phyloP scores from a whole-genome alignment of 2,797 vertebrate genomes.

The Toxotes lorentzi region DNA sequence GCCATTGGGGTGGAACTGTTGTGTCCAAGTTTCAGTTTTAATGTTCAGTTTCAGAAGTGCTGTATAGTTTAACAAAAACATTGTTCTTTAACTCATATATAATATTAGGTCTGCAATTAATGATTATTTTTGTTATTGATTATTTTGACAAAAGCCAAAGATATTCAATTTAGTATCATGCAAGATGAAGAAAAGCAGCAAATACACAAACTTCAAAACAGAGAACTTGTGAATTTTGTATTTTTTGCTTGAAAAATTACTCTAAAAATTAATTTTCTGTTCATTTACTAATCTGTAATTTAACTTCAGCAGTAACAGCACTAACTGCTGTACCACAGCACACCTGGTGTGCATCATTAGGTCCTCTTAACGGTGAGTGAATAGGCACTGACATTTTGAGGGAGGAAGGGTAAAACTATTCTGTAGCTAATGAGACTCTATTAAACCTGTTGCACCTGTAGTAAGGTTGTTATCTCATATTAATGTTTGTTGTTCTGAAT shows the following conservation, averaged over 20 bases:
- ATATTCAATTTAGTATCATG: neutral
- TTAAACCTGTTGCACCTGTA: too few relatives aligned
- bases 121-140: neutral
- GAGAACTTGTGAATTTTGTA: rapidly evolving
- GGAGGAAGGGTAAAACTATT: too few relatives aligned
- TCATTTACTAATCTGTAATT: neutral
- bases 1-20: slow-evolving; percentile 16
- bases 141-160: neutral
- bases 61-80: neutral
- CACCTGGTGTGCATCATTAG: too few relatives aligned
- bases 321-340: too few relatives aligned
- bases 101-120: neutral
- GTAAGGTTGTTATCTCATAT: too few relatives aligned
- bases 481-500: too few relatives aligned
- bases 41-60: slow-evolving; percentile 16
- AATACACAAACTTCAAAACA: too few relatives aligned
- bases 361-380: too few relatives aligned
- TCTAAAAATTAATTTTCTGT: too few relatives aligned
- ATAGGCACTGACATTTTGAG: too few relatives aligned
- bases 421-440: too few relatives aligned
- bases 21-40: slow-evolving; percentile 9
- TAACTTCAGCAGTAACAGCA: neutral
- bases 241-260: too few relatives aligned
- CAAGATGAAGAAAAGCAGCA: neutral
- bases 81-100: neutral